Percentiles rank a stretch among this genome's conserved stretches.
These are phyloP conservation scores for Adrianichthys oophorus DNA, from an alignment of 2,797 vertebrate genomes.

Conservation along the genomic window DNA sequence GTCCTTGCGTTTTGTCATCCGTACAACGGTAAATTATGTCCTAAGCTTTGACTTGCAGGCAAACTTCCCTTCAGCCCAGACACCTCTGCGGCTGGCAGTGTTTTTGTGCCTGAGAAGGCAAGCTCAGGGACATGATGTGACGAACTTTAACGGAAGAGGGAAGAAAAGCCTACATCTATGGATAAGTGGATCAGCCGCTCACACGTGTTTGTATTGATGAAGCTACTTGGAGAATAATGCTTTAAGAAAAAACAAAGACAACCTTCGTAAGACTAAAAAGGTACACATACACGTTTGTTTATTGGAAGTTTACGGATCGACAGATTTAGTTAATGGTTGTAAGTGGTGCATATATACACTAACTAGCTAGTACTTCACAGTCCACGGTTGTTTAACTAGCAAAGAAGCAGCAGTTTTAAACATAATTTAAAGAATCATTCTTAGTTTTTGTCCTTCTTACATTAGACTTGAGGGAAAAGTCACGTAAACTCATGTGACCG, in stretches of 20 bases:
- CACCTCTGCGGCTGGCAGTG: neutral
- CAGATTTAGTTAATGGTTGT: too few species aligned
- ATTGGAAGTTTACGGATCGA: too few species aligned
- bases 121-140: neutral
- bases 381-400: too few species aligned
- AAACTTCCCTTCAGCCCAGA: fast-evolving
- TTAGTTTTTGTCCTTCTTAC: too few species aligned
- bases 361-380: too few species aligned
- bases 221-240: neutral
- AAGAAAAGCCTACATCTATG: conserved; percentile 2
- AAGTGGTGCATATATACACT: too few species aligned
- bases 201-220: conserved; percentile 34
- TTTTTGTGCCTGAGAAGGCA: neutral
- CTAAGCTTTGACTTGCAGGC: neutral
- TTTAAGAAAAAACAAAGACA: neutral
- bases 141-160: neutral
- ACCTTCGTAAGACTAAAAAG: too few species aligned
- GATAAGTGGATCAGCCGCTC: neutral
- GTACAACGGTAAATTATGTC: fast-evolving
- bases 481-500: too few species aligned
- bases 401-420: too few species aligned
- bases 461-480: too few species aligned
- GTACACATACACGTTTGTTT: too few species aligned
- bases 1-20: conserved; percentile 32
- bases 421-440: too few species aligned